Conservation (phyloP, 2,797 vertebrate species). For the Schizopygopsis malacanthus region DNA sequence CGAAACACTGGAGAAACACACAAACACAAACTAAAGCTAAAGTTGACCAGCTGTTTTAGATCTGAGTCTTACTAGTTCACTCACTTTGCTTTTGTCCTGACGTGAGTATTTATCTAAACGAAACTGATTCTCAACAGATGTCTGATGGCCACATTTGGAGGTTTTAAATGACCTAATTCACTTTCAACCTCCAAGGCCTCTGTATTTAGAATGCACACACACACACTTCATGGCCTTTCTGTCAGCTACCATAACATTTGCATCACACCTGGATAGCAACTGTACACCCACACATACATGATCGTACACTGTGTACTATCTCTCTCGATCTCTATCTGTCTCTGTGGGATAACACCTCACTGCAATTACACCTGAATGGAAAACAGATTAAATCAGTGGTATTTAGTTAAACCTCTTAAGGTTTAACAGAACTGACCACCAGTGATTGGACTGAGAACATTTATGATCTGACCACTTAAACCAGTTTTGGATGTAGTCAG, state of each 20-base stretch:
- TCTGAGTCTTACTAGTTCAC: slow-evolving; percentile 24
- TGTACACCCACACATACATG: slow-evolving; percentile 19
- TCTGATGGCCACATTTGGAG: not conserved
- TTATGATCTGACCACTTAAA: not conserved
- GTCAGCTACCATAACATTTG: slow-evolving; percentile 54
- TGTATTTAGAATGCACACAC: slow-evolving; percentile 3
- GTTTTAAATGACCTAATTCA: not conserved
- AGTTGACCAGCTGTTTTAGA: slow-evolving; percentile 39
- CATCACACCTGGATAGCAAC: slow-evolving; percentile 38
- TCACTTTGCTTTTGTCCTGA: slow-evolving; percentile 27
- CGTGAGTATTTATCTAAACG: not conserved
- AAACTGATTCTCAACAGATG: not conserved
- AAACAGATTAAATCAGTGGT: not conserved
- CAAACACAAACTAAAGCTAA: slow-evolving; percentile 34
- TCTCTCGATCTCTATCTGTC: not conserved
- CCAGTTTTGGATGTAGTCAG: not conserved
- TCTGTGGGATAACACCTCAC: not conserved
- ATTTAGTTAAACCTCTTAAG: not conserved
- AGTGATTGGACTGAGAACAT: no score
- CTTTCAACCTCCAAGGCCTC: not conserved
- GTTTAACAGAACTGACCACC: not conserved
- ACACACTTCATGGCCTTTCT: slow-evolving; percentile 49
- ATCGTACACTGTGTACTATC: slow-evolving; percentile 15
- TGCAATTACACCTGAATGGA: not conserved
- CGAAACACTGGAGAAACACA: slow-evolving; percentile 33